phyloP scores from a whole-genome alignment of 2,888 invertebrate genomes.

The Colletes collaris region DNA sequence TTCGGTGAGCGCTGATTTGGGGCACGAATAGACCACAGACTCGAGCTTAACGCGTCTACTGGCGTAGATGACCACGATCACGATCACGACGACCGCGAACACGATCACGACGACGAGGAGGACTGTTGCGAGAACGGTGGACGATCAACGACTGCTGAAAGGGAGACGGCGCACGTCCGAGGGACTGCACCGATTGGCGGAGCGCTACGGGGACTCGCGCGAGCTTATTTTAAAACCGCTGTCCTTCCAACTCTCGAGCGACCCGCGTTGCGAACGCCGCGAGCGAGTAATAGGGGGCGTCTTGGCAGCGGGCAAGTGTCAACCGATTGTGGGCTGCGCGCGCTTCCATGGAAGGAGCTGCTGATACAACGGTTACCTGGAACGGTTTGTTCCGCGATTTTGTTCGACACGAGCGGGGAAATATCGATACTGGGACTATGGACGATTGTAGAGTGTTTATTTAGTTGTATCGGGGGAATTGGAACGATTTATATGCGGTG shows the following conservation, averaged over 20 bases:
- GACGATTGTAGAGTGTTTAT: too few relatives aligned
- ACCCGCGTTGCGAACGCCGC: slow-evolving; percentile 56
- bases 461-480: too few relatives aligned
- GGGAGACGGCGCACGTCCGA: slow-evolving; percentile 62
- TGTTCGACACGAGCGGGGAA: too few relatives aligned
- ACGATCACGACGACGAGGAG: not conserved
- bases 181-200: slow-evolving; percentile 71
- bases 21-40: too few relatives aligned
- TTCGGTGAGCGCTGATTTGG: too few relatives aligned
- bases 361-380: not conserved
- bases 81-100: not conserved
- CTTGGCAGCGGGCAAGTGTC: slow-evolving; percentile 52
- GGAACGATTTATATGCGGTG: too few relatives aligned
- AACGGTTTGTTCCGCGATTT: not conserved
- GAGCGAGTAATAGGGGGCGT: slow-evolving; percentile 50
- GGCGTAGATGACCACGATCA: not conserved
- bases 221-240: slow-evolving; percentile 82
- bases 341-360: slow-evolving; percentile 29
- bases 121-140: slow-evolving; percentile 72
- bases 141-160: slow-evolving; percentile 77
- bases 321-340: not conserved
- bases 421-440: too few relatives aligned
- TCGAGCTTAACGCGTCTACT: slow-evolving; percentile 1
- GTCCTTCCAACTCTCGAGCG: slow-evolving; percentile 79
- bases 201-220: slow-evolving; percentile 65